phyloP scores from a whole-genome alignment of 2,888 invertebrate species.

The Portevinia maculata region DNA sequence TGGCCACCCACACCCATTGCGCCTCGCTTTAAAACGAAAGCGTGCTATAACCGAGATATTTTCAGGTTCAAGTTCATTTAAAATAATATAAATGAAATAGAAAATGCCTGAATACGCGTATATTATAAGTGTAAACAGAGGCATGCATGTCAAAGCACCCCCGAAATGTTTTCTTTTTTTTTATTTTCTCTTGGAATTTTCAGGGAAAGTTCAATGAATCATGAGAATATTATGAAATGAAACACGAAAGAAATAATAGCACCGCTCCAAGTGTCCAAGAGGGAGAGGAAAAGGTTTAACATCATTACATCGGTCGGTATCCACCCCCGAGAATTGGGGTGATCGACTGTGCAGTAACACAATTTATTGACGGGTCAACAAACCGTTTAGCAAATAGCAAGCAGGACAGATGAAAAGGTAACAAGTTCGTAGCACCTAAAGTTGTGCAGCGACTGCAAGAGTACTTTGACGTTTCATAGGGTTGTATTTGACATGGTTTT shows the following conservation, averaged over 20 bases:
- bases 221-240: constrained; percentile 2
- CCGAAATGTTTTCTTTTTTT: background rate
- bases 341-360: constrained; percentile 44
- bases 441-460: background rate
- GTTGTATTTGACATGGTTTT: constrained; percentile 3
- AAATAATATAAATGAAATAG: constrained; percentile 1
- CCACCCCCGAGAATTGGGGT: constrained; percentile 4
- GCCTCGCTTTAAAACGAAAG: background rate
- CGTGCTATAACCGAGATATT: background rate
- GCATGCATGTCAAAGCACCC: constrained; percentile 31
- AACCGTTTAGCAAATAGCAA: constrained; percentile 30
- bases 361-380: constrained; percentile 48
- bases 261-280: background rate
- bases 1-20: background rate
- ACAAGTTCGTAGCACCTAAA: constrained; percentile 14
- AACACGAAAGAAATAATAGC: constrained; percentile 1
- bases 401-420: background rate
- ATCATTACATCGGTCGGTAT: constrained; percentile 12
- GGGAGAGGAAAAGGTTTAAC: constrained; percentile 14
- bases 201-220: constrained; percentile 48
- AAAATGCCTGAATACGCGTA: background rate
- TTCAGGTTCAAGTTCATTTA: constrained; percentile 27
- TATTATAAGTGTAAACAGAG: background rate
- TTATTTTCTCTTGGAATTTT: constrained; percentile 30
- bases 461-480: constrained; percentile 1